These are phyloP conservation scores for Capitella teleta DNA, from an alignment of 1,140 invertebrate species.

Conservation along the genomic window DNA sequence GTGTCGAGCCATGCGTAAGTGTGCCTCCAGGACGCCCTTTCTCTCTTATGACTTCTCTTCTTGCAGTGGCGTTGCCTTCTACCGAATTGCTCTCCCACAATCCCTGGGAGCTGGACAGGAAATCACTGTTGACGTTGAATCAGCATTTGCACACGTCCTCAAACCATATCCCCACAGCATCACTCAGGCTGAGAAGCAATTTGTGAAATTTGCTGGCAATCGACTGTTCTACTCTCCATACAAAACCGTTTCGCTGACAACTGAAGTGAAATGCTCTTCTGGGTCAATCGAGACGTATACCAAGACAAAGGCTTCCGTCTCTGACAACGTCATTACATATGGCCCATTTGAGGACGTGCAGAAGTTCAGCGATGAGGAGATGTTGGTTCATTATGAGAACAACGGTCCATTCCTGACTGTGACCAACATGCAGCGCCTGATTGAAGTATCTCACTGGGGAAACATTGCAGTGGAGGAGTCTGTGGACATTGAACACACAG, in stretches of 20 bases:
- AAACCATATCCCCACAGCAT: constrained; percentile 75
- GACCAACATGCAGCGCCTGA: constrained; percentile 66
- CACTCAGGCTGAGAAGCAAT: constrained; percentile 82
- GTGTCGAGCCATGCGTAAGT: no score
- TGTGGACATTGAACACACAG: constrained; percentile 81
- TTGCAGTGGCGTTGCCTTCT: constrained; percentile 27
- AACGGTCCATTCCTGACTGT: constrained; percentile 90
- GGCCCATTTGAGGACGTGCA: constrained; percentile 72
- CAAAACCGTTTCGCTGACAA: constrained; percentile 63
- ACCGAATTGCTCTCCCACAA: constrained; percentile 27
- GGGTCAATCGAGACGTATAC: constrained; percentile 69
- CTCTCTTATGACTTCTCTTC: background rate
- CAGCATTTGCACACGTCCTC: constrained; percentile 62
- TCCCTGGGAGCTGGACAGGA: constrained; percentile 31
- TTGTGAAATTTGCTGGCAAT: constrained; percentile 75
- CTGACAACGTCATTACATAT: constrained; percentile 68
- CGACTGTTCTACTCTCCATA: constrained; percentile 78
- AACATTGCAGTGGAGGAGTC: constrained; percentile 95
- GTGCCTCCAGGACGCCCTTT: no score
- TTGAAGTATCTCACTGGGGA: constrained; percentile 98
- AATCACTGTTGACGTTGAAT: constrained; percentile 55
- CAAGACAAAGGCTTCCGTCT: constrained; percentile 67
- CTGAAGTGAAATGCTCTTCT: constrained; percentile 63
- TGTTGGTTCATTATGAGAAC: constrained; percentile 89
- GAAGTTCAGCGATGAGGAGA: constrained; percentile 50